phyloP scores from a whole-genome alignment of 2,888 invertebrate genomes.

The Eumerus sabulonum region DNA sequence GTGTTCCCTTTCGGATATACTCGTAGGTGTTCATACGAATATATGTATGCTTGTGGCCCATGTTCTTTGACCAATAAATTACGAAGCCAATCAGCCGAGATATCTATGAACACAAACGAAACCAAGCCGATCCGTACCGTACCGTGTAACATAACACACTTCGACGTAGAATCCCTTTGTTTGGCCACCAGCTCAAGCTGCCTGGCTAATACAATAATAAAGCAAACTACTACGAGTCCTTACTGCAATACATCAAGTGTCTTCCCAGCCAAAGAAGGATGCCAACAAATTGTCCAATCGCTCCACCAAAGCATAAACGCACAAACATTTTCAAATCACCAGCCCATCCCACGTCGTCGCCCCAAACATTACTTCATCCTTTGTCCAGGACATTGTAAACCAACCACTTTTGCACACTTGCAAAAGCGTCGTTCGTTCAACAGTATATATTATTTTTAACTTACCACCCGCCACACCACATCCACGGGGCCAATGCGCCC shows the following conservation, averaged over 20 bases:
- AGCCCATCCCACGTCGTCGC: conserved; percentile 16
- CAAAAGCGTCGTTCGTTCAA: conserved; percentile 22
- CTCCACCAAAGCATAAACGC: conserved; percentile 34
- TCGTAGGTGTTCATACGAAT: conserved; percentile 30
- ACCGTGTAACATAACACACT: conserved; percentile 1
- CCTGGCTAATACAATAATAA: conserved; percentile 64
- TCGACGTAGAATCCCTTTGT: conserved; percentile 46
- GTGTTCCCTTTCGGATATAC: conserved; percentile 30
- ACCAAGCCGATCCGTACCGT: too few relatives aligned
- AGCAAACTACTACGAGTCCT: conserved; percentile 47
- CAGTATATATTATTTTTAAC: conserved; percentile 11
- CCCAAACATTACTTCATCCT: conserved; percentile 50
- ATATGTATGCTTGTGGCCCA: conserved; percentile 39
- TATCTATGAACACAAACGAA: conserved; percentile 57
- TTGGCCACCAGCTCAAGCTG: conserved; percentile 13
- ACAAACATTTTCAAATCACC: conserved; percentile 29
- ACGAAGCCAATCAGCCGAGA: conserved; percentile 62
- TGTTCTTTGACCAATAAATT: conserved; percentile 56
- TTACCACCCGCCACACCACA: conserved; percentile 34
- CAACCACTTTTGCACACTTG: conserved; percentile 60
- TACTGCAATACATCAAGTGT: conserved; percentile 65
- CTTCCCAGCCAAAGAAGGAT: conserved; percentile 50
- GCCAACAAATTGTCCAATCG: conserved; percentile 64
- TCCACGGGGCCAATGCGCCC: background rate
- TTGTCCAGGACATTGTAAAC: conserved; percentile 58